phyloP scores from a whole-genome alignment of 2,113 vertebrate genomes.

The Tyrannus savana region DNA sequence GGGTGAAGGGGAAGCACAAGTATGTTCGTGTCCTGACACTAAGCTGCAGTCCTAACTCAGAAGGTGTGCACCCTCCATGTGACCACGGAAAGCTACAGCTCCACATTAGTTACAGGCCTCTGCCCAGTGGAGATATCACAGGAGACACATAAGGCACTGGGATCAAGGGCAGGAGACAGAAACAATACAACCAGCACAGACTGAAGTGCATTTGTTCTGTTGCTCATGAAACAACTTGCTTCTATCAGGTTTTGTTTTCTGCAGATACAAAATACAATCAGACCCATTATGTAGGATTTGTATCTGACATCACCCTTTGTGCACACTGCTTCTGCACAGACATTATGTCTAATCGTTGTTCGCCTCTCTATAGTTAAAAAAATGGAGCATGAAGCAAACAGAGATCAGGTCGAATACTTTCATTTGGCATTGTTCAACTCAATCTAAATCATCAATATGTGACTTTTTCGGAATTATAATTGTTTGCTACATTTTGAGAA shows the following conservation, averaged over 20 bases:
- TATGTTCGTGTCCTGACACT: accelerated
- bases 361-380: neutral
- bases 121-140: neutral
- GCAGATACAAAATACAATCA: neutral
- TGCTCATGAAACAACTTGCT: neutral
- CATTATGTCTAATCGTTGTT: neutral
- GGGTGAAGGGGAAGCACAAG: neutral
- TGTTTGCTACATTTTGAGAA: neutral
- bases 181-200: neutral
- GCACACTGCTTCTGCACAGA: neutral
- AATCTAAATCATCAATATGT: neutral
- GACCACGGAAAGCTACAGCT: neutral
- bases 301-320: neutral
- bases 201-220: neutral
- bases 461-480: neutral
- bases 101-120: neutral
- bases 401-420: neutral
- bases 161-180: neutral
- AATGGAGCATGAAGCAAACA: neutral
- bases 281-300: neutral
- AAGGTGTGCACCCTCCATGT: no score
- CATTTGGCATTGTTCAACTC: neutral
- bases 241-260: neutral
- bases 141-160: neutral
- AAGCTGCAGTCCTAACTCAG: neutral